Evolutionary conservation across 2,888 invertebrate species (phyloP), one percentile per base, ranked within the genome.

Genomic region (Aporophyla lueneburgensis): DNA sequence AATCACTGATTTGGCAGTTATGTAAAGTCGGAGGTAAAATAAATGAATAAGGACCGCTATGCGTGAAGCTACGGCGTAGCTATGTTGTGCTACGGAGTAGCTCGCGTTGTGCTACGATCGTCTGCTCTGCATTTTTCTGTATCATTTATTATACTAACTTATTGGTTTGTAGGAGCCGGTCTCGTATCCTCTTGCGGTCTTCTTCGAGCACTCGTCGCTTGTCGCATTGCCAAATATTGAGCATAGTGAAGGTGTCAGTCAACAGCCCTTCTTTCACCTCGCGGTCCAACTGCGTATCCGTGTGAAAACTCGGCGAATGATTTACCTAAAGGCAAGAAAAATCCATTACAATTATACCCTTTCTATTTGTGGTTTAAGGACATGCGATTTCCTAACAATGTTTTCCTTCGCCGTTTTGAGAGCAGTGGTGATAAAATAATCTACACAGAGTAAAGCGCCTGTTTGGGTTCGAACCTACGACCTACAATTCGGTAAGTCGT

Each of bases 221-320:
- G 91, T 98, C 98, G 86, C 98, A 98, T 87, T 98, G 97, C 89
- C 97, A 97, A 43, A 98, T 97, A 93, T 98, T 98, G 74, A 98
- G 97, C 97, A 99, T 97, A 0, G 97, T 97, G 87, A 98, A 97
- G 46, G 98, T 98, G 89, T 98, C 98, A 4, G 97, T 96, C 65
- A 98, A 95, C 21, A 99, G 95, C 0, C 97, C 97, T 90, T 98
- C 98, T 93, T 99, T 99, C 56, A 99, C 98, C 90, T 99, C 98
- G 81, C 97, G 97, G 93, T 99, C 99, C 66, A 99, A 96, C 81
- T 97, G 97, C 2, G 99, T 98, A 92, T 99, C 99, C 19, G 98
- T 99, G 93, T 99, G 98, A 92, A 99, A 99, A 93, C 99, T 99
- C 0, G 99, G 99, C 16, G 99, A 99, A 93, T 99, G 99, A 94